Percentiles rank a stretch among this genome's conserved stretches.
Evolutionary conservation across 2,797 vertebrate genomes (phyloP).

Genomic region (Spheniscus humboldti): DNA sequence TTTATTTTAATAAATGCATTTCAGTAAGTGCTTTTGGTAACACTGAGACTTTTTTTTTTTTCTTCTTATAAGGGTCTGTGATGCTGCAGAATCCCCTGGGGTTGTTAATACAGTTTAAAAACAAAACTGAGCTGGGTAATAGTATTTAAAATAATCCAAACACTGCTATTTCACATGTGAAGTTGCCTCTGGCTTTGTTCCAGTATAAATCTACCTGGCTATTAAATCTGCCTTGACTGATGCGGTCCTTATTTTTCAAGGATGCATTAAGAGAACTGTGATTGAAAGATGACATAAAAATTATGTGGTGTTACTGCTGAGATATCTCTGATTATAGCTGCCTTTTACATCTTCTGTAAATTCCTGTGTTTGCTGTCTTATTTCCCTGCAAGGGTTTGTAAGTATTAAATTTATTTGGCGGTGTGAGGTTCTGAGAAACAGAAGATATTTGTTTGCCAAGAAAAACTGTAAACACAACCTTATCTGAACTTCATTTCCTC

Average conservation of each 20-base stretch:
- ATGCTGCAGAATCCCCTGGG: background rate
- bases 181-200: constrained; percentile 12
- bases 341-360: background rate
- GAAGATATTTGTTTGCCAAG: background rate
- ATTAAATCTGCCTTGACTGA: background rate
- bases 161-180: background rate
- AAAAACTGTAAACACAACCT: background rate
- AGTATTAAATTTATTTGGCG: background rate
- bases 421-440: background rate
- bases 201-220: background rate
- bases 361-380: background rate
- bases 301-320: background rate
- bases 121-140: background rate
- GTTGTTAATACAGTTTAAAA: background rate
- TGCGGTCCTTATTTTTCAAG: background rate
- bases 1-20: background rate
- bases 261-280: background rate
- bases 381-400: background rate
- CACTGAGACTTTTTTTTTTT: background rate
- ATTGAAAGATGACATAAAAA: constrained; percentile 8
- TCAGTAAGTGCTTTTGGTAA: background rate
- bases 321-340: background rate
- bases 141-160: constrained; percentile 22
- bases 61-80: background rate
- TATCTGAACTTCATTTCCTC: background rate